phyloP scores from a whole-genome alignment of 2,888 invertebrate species.

The Rhagium mordax region DNA sequence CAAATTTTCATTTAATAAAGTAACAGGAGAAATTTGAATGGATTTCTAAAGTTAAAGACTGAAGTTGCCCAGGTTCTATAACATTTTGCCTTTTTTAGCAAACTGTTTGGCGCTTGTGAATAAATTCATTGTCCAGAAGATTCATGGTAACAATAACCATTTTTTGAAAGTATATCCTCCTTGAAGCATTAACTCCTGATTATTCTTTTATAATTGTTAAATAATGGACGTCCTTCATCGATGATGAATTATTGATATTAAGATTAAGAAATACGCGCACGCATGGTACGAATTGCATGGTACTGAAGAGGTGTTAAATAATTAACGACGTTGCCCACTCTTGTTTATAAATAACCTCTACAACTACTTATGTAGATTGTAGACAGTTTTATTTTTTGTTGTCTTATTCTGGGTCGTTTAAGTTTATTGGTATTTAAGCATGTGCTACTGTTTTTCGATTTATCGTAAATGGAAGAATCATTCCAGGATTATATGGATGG shows the following conservation, averaged over 20 bases:
- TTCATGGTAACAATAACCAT: not conserved
- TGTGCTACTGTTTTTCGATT: constrained; percentile 7
- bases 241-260: not conserved
- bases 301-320: constrained; percentile 36
- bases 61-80: no score
- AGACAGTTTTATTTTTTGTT: not conserved
- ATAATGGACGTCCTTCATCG: not conserved
- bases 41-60: not conserved
- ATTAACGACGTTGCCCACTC: constrained; percentile 28
- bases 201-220: not conserved
- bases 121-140: no score
- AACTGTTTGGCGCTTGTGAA: no score
- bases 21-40: not conserved
- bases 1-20: not conserved
- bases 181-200: not conserved
- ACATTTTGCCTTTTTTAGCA: no score
- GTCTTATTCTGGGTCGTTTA: constrained; percentile 19
- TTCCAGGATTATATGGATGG: not conserved
- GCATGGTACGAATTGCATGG: not conserved
- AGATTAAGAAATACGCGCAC: constrained; percentile 21
- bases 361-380: constrained; percentile 23
- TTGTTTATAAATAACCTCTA: constrained; percentile 36
- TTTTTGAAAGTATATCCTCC: not conserved
- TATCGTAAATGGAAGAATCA: not conserved
- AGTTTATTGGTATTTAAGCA: constrained; percentile 31